Evolutionary conservation across 2,113 vertebrate species (phyloP).

Genomic region (Ammodytes marinus): DNA sequence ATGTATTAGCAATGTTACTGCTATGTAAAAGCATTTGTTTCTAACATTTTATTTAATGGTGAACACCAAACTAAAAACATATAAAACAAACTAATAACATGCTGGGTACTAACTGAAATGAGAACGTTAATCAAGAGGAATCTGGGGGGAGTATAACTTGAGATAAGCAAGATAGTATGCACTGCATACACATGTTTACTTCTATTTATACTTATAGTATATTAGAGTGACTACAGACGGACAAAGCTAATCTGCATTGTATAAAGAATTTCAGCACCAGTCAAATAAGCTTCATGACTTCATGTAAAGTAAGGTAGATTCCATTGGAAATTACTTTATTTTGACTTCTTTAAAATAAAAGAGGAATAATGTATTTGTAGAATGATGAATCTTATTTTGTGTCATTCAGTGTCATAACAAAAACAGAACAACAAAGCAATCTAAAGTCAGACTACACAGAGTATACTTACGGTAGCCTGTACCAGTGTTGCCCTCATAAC

Average conservation of each 20-base stretch:
- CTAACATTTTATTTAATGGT: neutral
- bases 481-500: slow-evolving; percentile 87
- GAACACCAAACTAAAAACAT: neutral
- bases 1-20: neutral
- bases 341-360: neutral
- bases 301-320: neutral
- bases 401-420: neutral
- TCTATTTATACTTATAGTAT: neutral
- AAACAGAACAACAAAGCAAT: neutral
- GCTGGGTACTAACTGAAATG: neutral
- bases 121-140: neutral
- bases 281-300: neutral
- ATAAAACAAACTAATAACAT: neutral
- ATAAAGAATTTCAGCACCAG: neutral
- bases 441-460: slow-evolving; percentile 11
- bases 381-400: neutral
- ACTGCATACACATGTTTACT: neutral
- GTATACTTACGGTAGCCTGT: slow-evolving; percentile 90
- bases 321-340: neutral
- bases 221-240: neutral
- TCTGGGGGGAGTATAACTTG: neutral
- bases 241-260: no score
- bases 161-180: neutral
- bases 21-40: neutral
- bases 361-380: neutral